Evolutionary conservation across 2,797 vertebrate species (phyloP).

Genomic region (Chelmon rostratus): DNA sequence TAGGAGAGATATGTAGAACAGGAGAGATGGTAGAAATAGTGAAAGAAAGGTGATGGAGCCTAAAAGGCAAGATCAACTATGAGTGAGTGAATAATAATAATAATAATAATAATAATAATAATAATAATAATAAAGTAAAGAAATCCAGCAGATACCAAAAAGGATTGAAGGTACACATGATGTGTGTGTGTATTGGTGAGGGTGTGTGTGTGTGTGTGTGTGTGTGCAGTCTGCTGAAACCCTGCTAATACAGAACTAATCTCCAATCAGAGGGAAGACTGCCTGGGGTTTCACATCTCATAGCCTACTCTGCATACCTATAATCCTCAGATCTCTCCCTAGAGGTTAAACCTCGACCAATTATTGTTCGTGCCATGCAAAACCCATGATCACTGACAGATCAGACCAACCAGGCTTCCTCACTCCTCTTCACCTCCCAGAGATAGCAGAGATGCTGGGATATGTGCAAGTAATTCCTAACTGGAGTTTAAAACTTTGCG

Average conservation of each 20-base stretch:
- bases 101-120: too few relatives aligned
- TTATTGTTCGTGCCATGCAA: slow-evolving; percentile 38
- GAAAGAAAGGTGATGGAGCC: neutral
- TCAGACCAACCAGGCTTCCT: slow-evolving; percentile 19
- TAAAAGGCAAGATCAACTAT: neutral
- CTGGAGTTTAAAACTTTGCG: too few relatives aligned
- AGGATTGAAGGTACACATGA: neutral
- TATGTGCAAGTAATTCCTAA: neutral
- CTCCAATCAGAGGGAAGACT: slow-evolving; percentile 48
- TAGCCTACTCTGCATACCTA: slow-evolving; percentile 35
- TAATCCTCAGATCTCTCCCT: slow-evolving; percentile 50
- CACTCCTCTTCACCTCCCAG: slow-evolving; percentile 4
- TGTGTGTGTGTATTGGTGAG: neutral
- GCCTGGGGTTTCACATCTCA: slow-evolving; percentile 40
- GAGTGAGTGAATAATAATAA: slow-evolving; percentile 2
- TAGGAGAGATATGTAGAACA: neutral
- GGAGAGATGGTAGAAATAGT: neutral
- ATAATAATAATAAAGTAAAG: neutral
- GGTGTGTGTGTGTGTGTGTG: slow-evolving; percentile 1
- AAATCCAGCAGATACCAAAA: slow-evolving; percentile 5
- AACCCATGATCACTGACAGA: slow-evolving; percentile 40
- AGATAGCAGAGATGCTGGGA: slow-evolving; percentile 9
- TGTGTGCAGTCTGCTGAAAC: slow-evolving; percentile 8
- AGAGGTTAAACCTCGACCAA: slow-evolving; percentile 43
- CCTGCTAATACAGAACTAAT: slow-evolving; percentile 43